Conservation (phyloP, 2,888 invertebrate species). For the Scelioninae gen. 2 region DNA sequence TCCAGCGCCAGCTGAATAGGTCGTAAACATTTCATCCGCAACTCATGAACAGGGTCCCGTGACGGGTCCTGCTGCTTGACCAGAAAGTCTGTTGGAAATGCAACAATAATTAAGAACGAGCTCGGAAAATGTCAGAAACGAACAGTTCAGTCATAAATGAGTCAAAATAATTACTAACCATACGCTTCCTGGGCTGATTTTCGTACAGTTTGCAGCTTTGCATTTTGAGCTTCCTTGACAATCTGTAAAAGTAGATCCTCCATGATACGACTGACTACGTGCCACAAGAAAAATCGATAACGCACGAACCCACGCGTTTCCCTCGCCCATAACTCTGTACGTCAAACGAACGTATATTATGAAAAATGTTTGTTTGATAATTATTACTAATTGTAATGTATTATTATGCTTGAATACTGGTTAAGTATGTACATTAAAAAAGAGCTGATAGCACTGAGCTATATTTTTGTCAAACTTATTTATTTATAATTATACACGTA, state of each 20-base stretch:
- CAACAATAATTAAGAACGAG: neutral
- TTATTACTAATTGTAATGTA: slow-evolving; percentile 1
- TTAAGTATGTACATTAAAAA: neutral
- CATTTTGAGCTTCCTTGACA: slow-evolving; percentile 88
- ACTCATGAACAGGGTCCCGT: slow-evolving; percentile 88
- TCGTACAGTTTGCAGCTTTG: slow-evolving; percentile 84
- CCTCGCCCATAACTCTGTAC: slow-evolving; percentile 28
- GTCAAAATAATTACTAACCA: slow-evolving; percentile 78
- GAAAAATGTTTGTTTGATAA: slow-evolving; percentile 35
- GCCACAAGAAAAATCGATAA: slow-evolving; percentile 72
- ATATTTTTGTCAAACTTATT: too few species aligned
- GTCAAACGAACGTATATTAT: slow-evolving; percentile 7
- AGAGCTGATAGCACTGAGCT: neutral
- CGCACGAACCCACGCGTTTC: slow-evolving; percentile 64
- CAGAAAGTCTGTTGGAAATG: slow-evolving; percentile 81
- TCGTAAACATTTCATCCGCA: slow-evolving; percentile 88
- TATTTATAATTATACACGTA: too few species aligned
- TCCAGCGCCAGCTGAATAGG: slow-evolving; percentile 92
- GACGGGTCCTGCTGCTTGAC: slow-evolving; percentile 87
- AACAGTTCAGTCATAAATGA: slow-evolving; percentile 16
- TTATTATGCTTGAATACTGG: neutral
- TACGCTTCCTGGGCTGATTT: slow-evolving; percentile 91
- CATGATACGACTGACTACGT: slow-evolving; percentile 78
- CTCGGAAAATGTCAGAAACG: neutral
- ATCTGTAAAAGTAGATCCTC: slow-evolving; percentile 91